Conservation (phyloP, 2,888 invertebrate genomes). For the Diachrysia chrysitis region DNA sequence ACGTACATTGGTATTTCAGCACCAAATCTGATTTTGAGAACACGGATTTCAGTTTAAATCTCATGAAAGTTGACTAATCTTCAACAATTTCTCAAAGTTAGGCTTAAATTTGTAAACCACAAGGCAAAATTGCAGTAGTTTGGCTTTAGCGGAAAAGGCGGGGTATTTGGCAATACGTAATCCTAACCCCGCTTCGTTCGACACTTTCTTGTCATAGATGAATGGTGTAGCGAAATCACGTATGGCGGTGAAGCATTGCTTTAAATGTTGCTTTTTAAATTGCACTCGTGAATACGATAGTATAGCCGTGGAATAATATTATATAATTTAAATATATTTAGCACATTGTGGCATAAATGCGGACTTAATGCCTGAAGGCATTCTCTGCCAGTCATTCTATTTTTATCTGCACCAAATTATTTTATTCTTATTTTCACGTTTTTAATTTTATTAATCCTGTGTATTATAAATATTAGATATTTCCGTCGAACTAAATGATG, state of each 20-base stretch:
- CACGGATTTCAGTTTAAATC: not conserved
- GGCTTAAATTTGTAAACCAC: slow-evolving; percentile 20
- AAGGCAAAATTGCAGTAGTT: slow-evolving; percentile 40
- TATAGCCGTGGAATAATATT: too few relatives aligned
- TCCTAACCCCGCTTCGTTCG: slow-evolving; percentile 25
- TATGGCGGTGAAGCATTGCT: slow-evolving; percentile 14
- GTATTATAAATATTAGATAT: too few relatives aligned
- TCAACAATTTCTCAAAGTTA: not conserved
- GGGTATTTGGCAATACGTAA: slow-evolving; percentile 39
- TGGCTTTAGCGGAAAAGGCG: slow-evolving; percentile 42
- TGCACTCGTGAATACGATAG: too few relatives aligned
- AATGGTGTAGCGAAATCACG: slow-evolving; percentile 18
- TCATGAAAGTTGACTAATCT: not conserved
- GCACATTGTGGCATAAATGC: too few relatives aligned
- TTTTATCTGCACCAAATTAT: too few relatives aligned
- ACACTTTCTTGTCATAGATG: slow-evolving; percentile 47
- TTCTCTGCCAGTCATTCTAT: too few relatives aligned
- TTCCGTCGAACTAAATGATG: too few relatives aligned
- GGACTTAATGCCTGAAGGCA: too few relatives aligned
- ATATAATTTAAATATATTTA: too few relatives aligned
- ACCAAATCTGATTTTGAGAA: not conserved
- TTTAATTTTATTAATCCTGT: not conserved
- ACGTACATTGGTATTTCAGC: not conserved
- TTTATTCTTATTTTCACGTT: not conserved
- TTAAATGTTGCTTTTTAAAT: slow-evolving; percentile 6